Evolutionary conservation across 2,797 vertebrate genomes (phyloP).

Genomic region (Adrianichthys oophorus): DNA sequence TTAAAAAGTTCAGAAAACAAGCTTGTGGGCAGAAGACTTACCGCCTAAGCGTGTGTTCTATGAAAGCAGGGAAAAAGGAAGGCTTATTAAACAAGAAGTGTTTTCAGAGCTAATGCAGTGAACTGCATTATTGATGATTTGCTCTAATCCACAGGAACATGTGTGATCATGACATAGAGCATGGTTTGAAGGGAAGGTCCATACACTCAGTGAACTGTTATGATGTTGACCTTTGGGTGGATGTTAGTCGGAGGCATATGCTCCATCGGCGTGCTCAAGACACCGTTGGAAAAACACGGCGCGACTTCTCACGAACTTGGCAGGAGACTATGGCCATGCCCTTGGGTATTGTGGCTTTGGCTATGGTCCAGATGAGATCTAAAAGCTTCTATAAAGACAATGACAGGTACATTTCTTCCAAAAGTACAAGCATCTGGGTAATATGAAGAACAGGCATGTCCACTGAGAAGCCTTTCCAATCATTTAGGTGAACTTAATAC

Average conservation of each 20-base stretch:
- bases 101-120: slow-evolving; percentile 53
- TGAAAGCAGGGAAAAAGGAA: slow-evolving; percentile 17
- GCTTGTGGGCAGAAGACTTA: slow-evolving; percentile 22
- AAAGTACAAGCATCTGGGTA: slow-evolving; percentile 18
- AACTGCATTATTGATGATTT: slow-evolving; percentile 65
- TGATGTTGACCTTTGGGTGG: slow-evolving; percentile 25
- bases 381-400: slow-evolving; percentile 17
- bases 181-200: slow-evolving; percentile 33
- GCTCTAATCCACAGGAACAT: slow-evolving; percentile 51
- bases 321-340: slow-evolving; percentile 18
- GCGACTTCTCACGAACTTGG: slow-evolving; percentile 22
- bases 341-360: slow-evolving; percentile 22
- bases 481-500: neutral
- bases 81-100: slow-evolving; percentile 43
- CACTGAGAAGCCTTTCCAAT: slow-evolving; percentile 14
- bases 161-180: slow-evolving; percentile 44
- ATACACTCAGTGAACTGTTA: slow-evolving; percentile 23
- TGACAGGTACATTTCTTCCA: slow-evolving; percentile 33
- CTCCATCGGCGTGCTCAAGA: slow-evolving; percentile 18
- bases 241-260: slow-evolving; percentile 29
- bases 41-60: slow-evolving; percentile 15
- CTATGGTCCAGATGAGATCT: slow-evolving; percentile 22
- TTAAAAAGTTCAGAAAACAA: slow-evolving; percentile 23
- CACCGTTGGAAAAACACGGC: slow-evolving; percentile 10
- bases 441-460: slow-evolving; percentile 1